phyloP scores from a whole-genome alignment of 2,888 invertebrate genomes.

The Carterocephalus palaemon region DNA sequence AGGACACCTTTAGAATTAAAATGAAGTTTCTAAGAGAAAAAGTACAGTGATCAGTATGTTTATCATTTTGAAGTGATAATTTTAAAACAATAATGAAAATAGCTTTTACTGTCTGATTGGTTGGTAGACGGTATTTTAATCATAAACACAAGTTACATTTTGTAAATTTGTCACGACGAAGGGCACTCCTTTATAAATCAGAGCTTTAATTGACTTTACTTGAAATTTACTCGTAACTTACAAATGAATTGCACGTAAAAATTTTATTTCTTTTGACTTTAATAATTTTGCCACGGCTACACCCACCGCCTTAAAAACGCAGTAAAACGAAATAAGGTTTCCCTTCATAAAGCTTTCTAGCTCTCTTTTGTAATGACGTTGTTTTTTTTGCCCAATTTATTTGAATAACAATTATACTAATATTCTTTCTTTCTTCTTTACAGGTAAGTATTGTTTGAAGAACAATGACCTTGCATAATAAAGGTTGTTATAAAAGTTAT shows the following conservation, averaged over 20 bases:
- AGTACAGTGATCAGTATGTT: too few species aligned
- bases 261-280: slow-evolving; percentile 32
- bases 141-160: too few species aligned
- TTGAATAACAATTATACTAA: slow-evolving; percentile 19
- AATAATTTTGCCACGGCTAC: slow-evolving; percentile 27
- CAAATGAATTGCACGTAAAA: slow-evolving; percentile 39
- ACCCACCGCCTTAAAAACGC: slow-evolving; percentile 32
- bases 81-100: too few species aligned
- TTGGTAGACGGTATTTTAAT: too few species aligned
- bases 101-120: too few species aligned
- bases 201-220: too few species aligned
- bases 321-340: slow-evolving; percentile 35
- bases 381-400: slow-evolving; percentile 23
- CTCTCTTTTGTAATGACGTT: slow-evolving; percentile 18
- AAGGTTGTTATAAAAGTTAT: too few species aligned
- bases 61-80: too few species aligned
- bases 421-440: slow-evolving; percentile 30
- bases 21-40: slow-evolving; percentile 33
- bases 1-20: slow-evolving; percentile 46
- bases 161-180: too few species aligned
- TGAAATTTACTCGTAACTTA: slow-evolving; percentile 5
- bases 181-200: too few species aligned
- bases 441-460: slow-evolving; percentile 15
- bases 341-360: slow-evolving; percentile 35
- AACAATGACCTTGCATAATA: too few species aligned